Conservation (phyloP, 2,797 vertebrate species). For the Scolopax bukidnonensis region DNA sequence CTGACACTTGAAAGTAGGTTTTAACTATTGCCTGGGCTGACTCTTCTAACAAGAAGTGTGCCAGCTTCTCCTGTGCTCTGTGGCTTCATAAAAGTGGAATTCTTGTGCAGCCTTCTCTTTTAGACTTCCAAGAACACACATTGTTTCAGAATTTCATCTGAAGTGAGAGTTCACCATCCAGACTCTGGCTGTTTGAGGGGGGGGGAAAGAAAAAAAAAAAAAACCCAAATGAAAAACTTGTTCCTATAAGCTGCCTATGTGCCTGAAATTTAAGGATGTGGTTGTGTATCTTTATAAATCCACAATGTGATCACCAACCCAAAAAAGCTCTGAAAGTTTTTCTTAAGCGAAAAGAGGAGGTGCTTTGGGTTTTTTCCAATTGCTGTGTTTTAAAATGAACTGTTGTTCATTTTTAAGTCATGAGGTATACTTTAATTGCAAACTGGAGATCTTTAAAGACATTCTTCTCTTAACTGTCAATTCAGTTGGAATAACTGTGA, state of each 20-base stretch:
- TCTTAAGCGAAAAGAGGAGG: background rate
- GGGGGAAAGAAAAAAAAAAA: background rate
- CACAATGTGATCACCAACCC: background rate
- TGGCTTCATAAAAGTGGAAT: background rate
- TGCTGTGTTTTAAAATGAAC: background rate
- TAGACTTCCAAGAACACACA: background rate
- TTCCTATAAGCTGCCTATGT: background rate
- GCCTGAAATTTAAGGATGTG: background rate
- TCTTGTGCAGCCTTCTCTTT: background rate
- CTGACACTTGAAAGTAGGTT: background rate
- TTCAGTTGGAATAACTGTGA: conserved; percentile 19
- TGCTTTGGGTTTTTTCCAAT: background rate
- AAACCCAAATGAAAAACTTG: background rate
- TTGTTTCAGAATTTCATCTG: background rate
- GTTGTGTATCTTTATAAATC: background rate
- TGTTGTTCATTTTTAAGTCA: background rate
- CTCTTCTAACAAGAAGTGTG: background rate
- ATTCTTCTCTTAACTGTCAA: background rate
- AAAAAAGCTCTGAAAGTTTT: background rate
- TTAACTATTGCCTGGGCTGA: background rate
- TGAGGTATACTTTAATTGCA: background rate
- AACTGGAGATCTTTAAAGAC: background rate
- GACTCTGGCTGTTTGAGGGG: background rate
- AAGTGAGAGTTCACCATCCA: background rate
- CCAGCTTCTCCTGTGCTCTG: background rate